Conservation (phyloP, 2,888 invertebrate species). For the Lymantria dispar region DNA sequence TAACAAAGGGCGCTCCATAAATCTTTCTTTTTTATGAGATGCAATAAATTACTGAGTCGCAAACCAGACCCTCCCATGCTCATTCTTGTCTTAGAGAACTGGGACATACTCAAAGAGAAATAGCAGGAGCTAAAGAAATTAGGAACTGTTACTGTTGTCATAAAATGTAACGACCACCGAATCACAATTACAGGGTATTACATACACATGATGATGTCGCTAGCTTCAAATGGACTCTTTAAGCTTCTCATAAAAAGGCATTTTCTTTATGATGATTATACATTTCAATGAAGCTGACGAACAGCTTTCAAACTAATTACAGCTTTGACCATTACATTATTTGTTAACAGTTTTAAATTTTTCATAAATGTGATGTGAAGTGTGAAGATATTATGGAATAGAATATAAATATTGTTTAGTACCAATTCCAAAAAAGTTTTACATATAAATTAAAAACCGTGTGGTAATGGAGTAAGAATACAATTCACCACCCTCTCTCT, state of each 20-base stretch:
- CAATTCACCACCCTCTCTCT: too few relatives aligned
- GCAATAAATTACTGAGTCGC: slow-evolving; percentile 31
- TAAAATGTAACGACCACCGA: slow-evolving; percentile 52
- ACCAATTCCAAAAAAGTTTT: too few relatives aligned
- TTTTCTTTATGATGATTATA: slow-evolving; percentile 19
- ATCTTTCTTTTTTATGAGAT: slow-evolving; percentile 37
- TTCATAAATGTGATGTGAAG: too few relatives aligned
- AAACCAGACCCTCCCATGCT: slow-evolving; percentile 10
- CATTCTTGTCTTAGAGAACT: slow-evolving; percentile 29
- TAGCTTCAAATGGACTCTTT: slow-evolving; percentile 22
- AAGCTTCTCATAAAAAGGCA: slow-evolving; percentile 13
- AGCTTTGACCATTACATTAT: slow-evolving; percentile 12
- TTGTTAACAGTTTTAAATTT: too few relatives aligned
- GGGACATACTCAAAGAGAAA: slow-evolving; percentile 21
- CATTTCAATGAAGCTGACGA: neutral
- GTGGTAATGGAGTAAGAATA: too few relatives aligned
- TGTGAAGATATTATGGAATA: too few relatives aligned
- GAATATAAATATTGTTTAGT: too few relatives aligned
- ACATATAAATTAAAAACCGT: too few relatives aligned
- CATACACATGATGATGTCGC: slow-evolving; percentile 36
- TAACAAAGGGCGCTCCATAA: slow-evolving; percentile 24
- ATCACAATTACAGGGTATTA: slow-evolving; percentile 49
- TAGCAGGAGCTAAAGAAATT: slow-evolving; percentile 35
- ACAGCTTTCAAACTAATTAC: slow-evolving; percentile 12
- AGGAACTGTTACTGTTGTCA: slow-evolving; percentile 38